Evolutionary conservation across 2,797 vertebrate species (phyloP), one percentile per base, ranked within the genome.

Genomic region (Apogon talboti): DNA sequence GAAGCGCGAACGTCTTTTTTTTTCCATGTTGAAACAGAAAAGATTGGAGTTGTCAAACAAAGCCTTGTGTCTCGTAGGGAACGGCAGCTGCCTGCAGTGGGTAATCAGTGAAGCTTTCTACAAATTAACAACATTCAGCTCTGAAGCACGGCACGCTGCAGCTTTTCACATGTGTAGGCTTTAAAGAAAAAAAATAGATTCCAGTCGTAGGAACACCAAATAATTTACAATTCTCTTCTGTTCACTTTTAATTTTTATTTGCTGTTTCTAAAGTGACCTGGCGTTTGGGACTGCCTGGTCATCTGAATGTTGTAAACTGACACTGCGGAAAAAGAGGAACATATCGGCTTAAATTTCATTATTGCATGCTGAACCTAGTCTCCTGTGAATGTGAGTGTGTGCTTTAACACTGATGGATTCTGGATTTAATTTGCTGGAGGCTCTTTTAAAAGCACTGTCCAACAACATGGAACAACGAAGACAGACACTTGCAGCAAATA

Each of bases 101-200:
- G 86, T 89, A 91, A 90, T 92, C 90, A 92, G 90, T 54, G 72
- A 57, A 84, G 84, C 87, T 82, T 89, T 90, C 84, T 70, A 77
- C 86, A 91, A 91, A 92, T 92, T 83, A 91, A 84, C 88, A 86
- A 76, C 87, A 89, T 90, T 91, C 88, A 90, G 86, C 79, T 87
- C 86, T 83, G 74, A 85, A 88, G 86, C 83, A 86, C 72, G 59
- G 80, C 60, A 71, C 85, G 86, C 84, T 87, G 84, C 84, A 86
- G 84, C 61, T 78, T 85, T 83, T 71, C 58, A 86, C 73, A 84
- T 44, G 57, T 71, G 46, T 74, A 48, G 67, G 73, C 71, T 83
- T 82, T 81, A 80, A 87, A 87, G 9, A 45, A 14, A 45, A 44
- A 54, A 70, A 87, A 79, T 63, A 82, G 63, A 84, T 90, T 69